A percentile compares a stretch with the other conserved stretches of the same genome.
phyloP scores from a whole-genome alignment of 2,797 vertebrate genomes.

The Psittacula echo region DNA sequence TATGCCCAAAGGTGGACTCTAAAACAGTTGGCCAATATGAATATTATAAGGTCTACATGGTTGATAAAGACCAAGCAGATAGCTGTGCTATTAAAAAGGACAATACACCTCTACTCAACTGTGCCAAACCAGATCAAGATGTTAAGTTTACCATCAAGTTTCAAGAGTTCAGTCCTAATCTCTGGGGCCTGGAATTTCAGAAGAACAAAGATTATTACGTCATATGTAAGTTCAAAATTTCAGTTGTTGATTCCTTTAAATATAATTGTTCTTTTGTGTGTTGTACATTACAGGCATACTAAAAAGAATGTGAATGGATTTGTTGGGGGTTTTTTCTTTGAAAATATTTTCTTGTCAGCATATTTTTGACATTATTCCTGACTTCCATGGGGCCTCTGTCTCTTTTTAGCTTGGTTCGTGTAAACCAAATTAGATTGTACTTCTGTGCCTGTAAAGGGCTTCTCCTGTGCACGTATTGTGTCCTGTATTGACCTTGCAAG shows the following conservation, averaged over 20 bases:
- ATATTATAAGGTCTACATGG: conserved; percentile 99
- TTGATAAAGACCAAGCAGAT: conserved; percentile 94
- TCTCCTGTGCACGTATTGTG: neutral
- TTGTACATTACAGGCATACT: conserved; percentile 24
- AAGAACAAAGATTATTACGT: conserved; percentile 97
- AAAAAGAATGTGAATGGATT: conserved; percentile 60
- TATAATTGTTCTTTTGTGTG: neutral
- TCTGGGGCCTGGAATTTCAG: conserved; percentile 98
- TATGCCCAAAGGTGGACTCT: conserved; percentile 96
- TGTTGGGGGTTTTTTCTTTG: conserved; percentile 50
- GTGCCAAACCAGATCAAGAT: conserved; percentile 96
- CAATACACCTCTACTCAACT: conserved; percentile 96
- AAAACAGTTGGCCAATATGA: conserved; percentile 90
- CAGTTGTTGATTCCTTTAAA: conserved; percentile 4
- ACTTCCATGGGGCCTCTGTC: neutral
- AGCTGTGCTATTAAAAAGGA: conserved; percentile 96
- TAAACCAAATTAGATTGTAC: neutral
- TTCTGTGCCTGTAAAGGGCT: neutral
- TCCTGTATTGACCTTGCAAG: neutral
- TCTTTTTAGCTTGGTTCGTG: neutral
- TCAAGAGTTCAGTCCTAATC: conserved; percentile 98
- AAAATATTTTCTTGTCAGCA: conserved; percentile 34
- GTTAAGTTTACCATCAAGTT: conserved; percentile 99
- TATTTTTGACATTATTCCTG: conserved; percentile 14
- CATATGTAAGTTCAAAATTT: conserved; percentile 91